Evolutionary conservation across 2,888 invertebrate species (phyloP), one percentile per base, ranked within the genome.

Genomic region (Eupithecia exiguata): DNA sequence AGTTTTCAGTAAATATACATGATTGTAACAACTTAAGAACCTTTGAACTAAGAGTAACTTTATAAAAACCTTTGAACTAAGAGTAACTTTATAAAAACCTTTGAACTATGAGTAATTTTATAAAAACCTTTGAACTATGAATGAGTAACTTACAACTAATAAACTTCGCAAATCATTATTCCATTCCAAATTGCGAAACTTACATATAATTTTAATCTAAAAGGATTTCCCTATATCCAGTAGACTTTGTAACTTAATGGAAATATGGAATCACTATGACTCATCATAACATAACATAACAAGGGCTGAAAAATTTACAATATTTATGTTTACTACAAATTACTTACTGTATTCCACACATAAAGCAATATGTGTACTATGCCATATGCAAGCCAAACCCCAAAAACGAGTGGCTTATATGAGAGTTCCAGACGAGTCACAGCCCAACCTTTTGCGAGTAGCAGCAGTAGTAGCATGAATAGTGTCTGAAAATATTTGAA

Each of bases 391-490:
- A 97, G 95, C 99, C 99, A 99, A 80, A 99, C 97, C 53, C 97
- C 96, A 90, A 97, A 97, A 40, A 98, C 96, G 58, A 97, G 90
- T 21, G 97, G 96, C 88, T 98, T 98, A 95, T 97, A 97, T 21
- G 98, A 97, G 72, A 99, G 95, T 92, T 98, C 98, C 86, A 97
- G 95, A 80, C 98, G 95, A 14, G 98, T 98, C 43, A 99, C 98
- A 7, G 98, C 99, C 99, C 99, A 99, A 68, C 99, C 99, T 95
- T 99, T 99, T 58, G 99, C 99, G 80, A 99, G 94, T 72, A 99
- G 94, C 72, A 99, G 95, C 62, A 99, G 95, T 73, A 99, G 95
- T 80, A 99, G 94, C 98, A 99, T 99, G 88, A 99, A 98, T 9
- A 98, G 96, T 67, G 98, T 98, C 97, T 98, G 95, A 72, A 87